Base-by-base conservation (phyloP, 35 echinoderm and acorn worm species). In the Patiria miniata region DNA sequence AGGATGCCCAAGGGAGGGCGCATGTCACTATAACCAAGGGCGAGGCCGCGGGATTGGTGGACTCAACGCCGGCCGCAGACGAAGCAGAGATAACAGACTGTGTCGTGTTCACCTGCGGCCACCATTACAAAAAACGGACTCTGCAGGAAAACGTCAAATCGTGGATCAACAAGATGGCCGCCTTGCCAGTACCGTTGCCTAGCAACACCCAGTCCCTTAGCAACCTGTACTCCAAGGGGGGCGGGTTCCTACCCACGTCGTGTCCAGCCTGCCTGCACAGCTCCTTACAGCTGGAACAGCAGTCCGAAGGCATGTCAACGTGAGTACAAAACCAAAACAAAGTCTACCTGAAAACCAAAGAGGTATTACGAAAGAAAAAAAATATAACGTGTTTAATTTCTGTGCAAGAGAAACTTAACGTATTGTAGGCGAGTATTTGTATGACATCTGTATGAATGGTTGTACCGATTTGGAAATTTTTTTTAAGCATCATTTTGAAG, bases 51-150 rank as follows among this genome's bases (percentile, higher is more conserved):
- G 82, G 83, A 9, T 58, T 88, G 69, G 84, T 82, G 17, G 61
- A 80, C 1, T 81, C n/a, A 19, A 83, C 78, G 7, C 50, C 87
- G 3, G 47, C 60, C 8, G 73, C 77, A 7, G 65, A 52, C 10
- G 36, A 39, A 52, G 37, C 68, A 9, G 80, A 87, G 61, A 69
- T 36, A 50, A 34, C 39, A 36, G 82, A 90, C 32, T 79, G 79
- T 36, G 83, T 97, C 6, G 91, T 97, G 9, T 97, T 97, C 80
- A 93, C 95, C 7, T 97, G 95, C 30, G 91, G 91, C 0, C 95
- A 97, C 88, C 81, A 87, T 61, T 97, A 90, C 36, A 60, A 78
- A 4, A 39, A 79, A 57, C 65, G 88, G 37, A 77, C 77, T 34
- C 77, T 97, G 50, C 77, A 83, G 79, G 80, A 40, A 16, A 83